Conservation (phyloP, 2,888 invertebrate species). For the Carpatolechia fugitivella region DNA sequence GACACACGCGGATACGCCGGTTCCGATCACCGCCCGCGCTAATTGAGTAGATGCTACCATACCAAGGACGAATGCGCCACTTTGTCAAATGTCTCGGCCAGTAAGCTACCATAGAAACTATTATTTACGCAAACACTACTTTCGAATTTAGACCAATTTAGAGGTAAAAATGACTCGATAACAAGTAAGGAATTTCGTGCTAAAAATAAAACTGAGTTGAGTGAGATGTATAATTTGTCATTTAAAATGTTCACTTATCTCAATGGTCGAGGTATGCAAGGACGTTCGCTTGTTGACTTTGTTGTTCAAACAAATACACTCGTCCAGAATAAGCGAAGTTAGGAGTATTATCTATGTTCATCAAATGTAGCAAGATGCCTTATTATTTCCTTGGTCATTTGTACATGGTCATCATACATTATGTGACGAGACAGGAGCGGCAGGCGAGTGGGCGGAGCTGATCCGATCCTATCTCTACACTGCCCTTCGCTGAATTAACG, state of each 20-base stretch:
- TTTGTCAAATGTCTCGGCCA: slow-evolving; percentile 2
- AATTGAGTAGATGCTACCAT: slow-evolving; percentile 60
- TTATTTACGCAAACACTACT: too few species aligned
- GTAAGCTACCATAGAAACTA: not conserved
- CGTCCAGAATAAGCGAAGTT: slow-evolving; percentile 1
- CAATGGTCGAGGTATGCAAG: not conserved
- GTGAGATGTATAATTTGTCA: not conserved
- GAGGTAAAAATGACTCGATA: too few species aligned
- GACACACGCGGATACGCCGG: slow-evolving; percentile 60
- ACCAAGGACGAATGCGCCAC: slow-evolving; percentile 44
- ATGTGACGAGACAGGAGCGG: slow-evolving; percentile 57
- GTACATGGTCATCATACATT: slow-evolving; percentile 33
- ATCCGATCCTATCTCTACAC: slow-evolving; percentile 53
- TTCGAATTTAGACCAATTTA: too few species aligned
- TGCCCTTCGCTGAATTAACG: slow-evolving; percentile 41
- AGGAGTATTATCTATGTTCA: slow-evolving; percentile 13
- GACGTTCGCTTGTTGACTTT: slow-evolving; percentile 4
- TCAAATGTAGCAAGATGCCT: not conserved
- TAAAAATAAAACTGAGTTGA: not conserved
- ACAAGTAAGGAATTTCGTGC: too few species aligned
- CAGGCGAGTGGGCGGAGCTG: slow-evolving; percentile 56
- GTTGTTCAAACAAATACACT: slow-evolving; percentile 15
- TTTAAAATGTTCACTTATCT: slow-evolving; percentile 5
- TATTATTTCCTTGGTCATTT: slow-evolving; percentile 36
- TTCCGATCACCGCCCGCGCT: slow-evolving; percentile 71